phyloP scores from a whole-genome alignment of 2,888 invertebrate species.

The Coleophora deauratella region DNA sequence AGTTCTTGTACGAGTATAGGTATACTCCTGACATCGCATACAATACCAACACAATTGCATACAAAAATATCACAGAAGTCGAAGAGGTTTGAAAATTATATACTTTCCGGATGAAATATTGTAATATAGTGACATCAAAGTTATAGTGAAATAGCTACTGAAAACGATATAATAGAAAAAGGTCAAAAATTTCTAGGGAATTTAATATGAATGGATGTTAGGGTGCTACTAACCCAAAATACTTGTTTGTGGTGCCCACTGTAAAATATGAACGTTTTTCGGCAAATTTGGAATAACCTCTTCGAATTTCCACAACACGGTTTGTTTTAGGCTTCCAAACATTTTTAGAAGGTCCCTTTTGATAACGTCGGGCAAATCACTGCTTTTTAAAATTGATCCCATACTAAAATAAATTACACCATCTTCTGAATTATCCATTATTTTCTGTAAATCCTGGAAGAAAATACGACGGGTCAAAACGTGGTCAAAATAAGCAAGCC shows the following conservation, averaged over 20 bases:
- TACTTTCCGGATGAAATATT: too few relatives aligned
- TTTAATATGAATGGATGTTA: too few relatives aligned
- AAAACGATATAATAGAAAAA: too few relatives aligned
- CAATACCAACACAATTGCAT: too few relatives aligned
- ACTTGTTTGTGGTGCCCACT: slow-evolving; percentile 45
- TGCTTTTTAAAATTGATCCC: slow-evolving; percentile 42
- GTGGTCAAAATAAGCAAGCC: too few relatives aligned
- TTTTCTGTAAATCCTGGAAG: slow-evolving; percentile 33
- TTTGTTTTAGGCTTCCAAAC: slow-evolving; percentile 42
- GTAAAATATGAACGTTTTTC: slow-evolving; percentile 37
- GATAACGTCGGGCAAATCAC: slow-evolving; percentile 27
- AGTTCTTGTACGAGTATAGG: too few relatives aligned
- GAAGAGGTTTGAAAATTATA: too few relatives aligned
- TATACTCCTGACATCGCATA: too few relatives aligned
- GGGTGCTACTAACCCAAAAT: slow-evolving; percentile 29
- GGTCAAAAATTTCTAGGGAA: too few relatives aligned
- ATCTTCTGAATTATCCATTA: slow-evolving; percentile 37
- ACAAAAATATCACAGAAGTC: too few relatives aligned
- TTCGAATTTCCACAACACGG: slow-evolving; percentile 53
- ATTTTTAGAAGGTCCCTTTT: slow-evolving; percentile 30
- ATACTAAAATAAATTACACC: slow-evolving; percentile 54
- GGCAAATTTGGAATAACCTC: slow-evolving; percentile 29
- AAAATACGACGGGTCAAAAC: slow-evolving; percentile 11
- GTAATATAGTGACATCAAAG: too few relatives aligned
- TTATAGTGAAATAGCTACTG: too few relatives aligned